A percentile compares a stretch with the other conserved stretches of the same genome.
Evolutionary conservation across 1,140 invertebrate species (phyloP).

Genomic region (Ceratina japonica): DNA sequence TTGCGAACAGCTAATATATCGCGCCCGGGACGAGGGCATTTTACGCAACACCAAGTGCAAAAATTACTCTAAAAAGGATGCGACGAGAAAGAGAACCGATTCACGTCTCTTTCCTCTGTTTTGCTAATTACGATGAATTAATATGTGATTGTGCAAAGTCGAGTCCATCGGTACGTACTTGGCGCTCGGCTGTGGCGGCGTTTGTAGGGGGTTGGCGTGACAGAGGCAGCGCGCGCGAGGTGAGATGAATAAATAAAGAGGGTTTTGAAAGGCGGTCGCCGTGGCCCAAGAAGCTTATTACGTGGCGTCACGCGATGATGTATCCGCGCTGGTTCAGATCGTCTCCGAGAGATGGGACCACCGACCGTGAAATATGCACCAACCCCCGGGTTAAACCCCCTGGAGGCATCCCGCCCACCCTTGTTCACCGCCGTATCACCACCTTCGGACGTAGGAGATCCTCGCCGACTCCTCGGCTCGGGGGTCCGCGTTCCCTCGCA

Average conservation of each 20-base stretch:
- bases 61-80: background rate
- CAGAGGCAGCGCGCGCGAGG: constrained; percentile 61
- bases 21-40: background rate
- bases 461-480: constrained; percentile 9
- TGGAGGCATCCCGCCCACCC: constrained; percentile 66
- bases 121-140: no score
- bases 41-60: background rate
- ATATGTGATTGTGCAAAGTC: no score
- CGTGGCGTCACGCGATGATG: constrained; percentile 79
- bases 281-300: constrained; percentile 74
- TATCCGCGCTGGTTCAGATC: constrained; percentile 78
- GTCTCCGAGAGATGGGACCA: constrained; percentile 79
- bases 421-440: constrained; percentile 74
- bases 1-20: constrained; percentile 8
- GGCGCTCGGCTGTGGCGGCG: background rate
- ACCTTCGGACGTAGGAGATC: constrained; percentile 68
- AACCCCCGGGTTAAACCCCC: constrained; percentile 74
- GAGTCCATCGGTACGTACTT: background rate
- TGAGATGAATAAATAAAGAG: constrained; percentile 79
- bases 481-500: background rate
- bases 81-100: background rate
- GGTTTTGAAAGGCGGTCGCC: constrained; percentile 75
- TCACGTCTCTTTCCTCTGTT: background rate
- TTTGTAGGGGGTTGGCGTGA: constrained; percentile 12
- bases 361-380: constrained; percentile 79